Conservation (phyloP, 2,113 vertebrate genomes). For the Peromyscus californicus region DNA sequence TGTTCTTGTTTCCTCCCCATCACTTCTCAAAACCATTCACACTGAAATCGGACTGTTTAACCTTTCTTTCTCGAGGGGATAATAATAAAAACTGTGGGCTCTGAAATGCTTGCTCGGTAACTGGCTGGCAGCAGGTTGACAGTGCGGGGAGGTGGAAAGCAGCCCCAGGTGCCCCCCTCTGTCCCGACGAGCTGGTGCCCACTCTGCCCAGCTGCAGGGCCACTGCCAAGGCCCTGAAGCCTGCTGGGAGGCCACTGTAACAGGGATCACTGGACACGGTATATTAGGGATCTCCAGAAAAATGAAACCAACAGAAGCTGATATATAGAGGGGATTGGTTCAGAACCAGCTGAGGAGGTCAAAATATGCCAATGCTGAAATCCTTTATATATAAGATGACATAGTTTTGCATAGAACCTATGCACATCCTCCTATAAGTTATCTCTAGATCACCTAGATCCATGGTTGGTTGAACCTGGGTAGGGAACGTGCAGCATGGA, state of each 20-base stretch:
- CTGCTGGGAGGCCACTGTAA: background rate
- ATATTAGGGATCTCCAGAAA: background rate
- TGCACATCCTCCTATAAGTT: background rate
- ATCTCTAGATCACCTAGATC: background rate
- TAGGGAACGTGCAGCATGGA: background rate
- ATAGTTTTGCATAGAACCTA: background rate
- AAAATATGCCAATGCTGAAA: background rate
- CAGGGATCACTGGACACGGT: background rate
- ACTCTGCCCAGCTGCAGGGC: background rate
- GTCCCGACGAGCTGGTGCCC: background rate
- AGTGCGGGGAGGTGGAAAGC: background rate
- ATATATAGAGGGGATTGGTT: background rate
- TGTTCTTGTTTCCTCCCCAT: conserved; percentile 43
- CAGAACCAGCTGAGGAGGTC: background rate
- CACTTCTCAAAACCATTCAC: conserved; percentile 48
- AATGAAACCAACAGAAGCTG: background rate
- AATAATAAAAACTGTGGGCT: conserved; percentile 46
- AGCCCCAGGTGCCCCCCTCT: background rate
- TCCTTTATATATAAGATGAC: background rate
- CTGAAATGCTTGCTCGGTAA: background rate
- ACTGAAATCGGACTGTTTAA: background rate
- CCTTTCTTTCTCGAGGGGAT: conserved; percentile 39
- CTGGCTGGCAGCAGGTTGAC: background rate
- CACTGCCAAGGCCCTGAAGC: background rate
- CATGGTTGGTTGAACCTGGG: background rate